phyloP scores from a whole-genome alignment of 2,888 invertebrate species.

The Morinoia aosen region DNA sequence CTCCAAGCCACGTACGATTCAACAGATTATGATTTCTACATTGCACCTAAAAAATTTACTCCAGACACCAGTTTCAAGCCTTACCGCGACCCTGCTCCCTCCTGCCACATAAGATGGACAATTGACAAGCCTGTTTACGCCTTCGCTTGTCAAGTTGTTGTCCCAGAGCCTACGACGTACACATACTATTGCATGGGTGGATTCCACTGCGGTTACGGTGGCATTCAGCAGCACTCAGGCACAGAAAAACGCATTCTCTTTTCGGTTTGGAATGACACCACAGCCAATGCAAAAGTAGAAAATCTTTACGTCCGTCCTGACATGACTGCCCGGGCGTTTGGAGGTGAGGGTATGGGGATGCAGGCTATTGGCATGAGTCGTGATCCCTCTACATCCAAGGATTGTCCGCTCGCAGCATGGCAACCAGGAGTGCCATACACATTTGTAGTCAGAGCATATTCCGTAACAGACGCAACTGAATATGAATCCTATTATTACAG shows the following conservation, averaged over 20 bases:
- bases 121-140: background rate
- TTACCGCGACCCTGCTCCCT: conserved; percentile 22
- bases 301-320: background rate
- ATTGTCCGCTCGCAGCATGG: conserved; percentile 15
- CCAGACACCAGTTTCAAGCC: background rate
- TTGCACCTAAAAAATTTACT: conserved; percentile 5
- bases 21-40: background rate
- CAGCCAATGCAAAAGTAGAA: background rate
- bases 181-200: conserved; percentile 25
- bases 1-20: background rate
- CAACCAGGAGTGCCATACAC: background rate
- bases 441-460: conserved; percentile 5
- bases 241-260: conserved; percentile 6
- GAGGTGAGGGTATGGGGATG: conserved; percentile 25
- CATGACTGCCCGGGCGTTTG: conserved; percentile 8
- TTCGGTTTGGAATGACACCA: conserved; percentile 1
- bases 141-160: background rate
- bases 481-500: background rate
- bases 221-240: conserved; percentile 13
- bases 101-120: background rate
- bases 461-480: background rate
- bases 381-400: background rate
- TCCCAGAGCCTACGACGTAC: background rate
- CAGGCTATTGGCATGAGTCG: background rate
- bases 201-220: conserved; percentile 31